These are phyloP conservation scores for Lutjanus erythropterus DNA, from an alignment of 2,113 vertebrate genomes.

Conservation along the genomic window DNA sequence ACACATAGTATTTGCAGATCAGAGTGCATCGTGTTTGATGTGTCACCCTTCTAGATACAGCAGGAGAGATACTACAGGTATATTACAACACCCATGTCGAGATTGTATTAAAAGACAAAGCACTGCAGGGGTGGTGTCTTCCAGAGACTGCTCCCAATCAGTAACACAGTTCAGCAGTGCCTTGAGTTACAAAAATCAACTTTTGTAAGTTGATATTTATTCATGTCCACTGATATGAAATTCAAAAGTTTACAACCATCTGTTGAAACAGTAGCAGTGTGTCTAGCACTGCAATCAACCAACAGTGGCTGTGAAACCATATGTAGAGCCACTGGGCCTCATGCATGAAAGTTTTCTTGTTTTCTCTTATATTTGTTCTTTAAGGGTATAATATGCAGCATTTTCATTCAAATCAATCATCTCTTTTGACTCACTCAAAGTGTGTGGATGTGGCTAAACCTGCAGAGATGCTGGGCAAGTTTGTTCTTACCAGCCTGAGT, in stretches of 20 bases:
- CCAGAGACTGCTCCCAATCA: neutral
- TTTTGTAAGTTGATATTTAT: neutral
- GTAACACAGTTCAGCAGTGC: neutral
- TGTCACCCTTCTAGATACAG: neutral
- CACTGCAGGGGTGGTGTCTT: neutral
- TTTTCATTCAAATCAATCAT: no score
- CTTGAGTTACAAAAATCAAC: neutral
- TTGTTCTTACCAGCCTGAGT: no score
- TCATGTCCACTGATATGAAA: neutral
- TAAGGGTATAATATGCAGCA: no score
- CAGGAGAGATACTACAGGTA: neutral
- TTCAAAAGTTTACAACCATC: constrained; percentile 1
- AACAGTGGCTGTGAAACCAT: no score
- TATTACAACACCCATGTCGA: neutral
- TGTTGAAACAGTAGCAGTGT: neutral
- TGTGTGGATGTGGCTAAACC: no score
- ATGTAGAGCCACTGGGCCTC: no score
- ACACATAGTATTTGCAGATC: constrained; percentile 1
- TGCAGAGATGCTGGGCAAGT: no score
- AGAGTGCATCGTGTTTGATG: neutral
- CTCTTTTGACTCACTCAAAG: no score
- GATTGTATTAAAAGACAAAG: constrained; percentile 14
- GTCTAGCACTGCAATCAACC: no score
- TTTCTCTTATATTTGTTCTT: no score
- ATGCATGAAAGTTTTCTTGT: no score